phyloP scores from a whole-genome alignment of 2,797 vertebrate species.

The Clarias fuscus region DNA sequence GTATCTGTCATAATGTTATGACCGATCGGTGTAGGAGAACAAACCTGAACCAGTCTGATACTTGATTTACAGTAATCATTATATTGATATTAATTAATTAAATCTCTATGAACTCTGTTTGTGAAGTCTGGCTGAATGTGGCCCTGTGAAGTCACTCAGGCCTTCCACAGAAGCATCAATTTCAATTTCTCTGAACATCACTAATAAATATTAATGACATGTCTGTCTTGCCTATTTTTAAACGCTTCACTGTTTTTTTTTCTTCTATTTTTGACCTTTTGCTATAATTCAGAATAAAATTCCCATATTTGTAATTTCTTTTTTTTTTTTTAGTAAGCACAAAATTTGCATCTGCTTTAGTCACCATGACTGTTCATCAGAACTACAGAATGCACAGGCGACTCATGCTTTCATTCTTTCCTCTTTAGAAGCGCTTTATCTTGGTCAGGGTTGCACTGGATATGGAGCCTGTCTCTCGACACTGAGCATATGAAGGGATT shows the following conservation, averaged over 20 bases:
- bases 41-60: background rate
- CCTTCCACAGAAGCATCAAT: background rate
- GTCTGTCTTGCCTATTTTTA: background rate
- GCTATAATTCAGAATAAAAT: background rate
- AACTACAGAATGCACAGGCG: background rate
- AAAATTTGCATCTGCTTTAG: background rate
- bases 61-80: too few relatives aligned
- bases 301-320: background rate
- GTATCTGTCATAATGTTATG: too few relatives aligned
- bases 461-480: background rate
- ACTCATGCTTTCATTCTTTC: constrained; percentile 6
- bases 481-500: background rate
- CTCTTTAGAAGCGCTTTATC: constrained; percentile 20
- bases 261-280: background rate
- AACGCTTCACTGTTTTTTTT: too few relatives aligned
- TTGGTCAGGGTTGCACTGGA: background rate
- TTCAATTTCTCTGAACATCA: background rate
- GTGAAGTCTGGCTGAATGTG: background rate
- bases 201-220: background rate
- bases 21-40: too few relatives aligned
- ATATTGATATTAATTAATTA: background rate
- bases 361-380: background rate
- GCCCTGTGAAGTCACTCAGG: background rate
- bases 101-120: background rate
- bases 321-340: background rate